Evolutionary conservation across 2,113 vertebrate species (phyloP).

Genomic region (Clarias macrocephalus): DNA sequence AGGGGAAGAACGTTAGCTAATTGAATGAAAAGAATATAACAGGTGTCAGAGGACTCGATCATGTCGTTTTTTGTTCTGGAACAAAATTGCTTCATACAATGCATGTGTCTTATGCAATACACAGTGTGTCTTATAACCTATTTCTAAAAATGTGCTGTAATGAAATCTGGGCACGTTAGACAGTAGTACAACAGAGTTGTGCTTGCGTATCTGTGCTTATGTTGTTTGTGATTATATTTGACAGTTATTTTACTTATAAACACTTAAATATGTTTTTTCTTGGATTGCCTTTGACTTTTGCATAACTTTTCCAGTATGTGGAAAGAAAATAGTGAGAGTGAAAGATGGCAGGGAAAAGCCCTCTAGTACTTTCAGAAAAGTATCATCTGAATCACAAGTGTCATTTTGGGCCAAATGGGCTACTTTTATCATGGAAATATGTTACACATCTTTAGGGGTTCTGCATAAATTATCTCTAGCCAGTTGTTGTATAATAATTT

Average conservation of each 20-base stretch:
- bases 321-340: slow-evolving; percentile 20
- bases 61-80: background rate
- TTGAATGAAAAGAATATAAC: background rate
- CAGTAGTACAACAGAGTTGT: background rate
- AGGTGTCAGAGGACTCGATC: background rate
- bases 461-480: slow-evolving; percentile 1
- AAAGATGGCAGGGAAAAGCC: slow-evolving; percentile 47
- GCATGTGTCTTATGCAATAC: too few species aligned
- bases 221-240: background rate
- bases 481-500: background rate
- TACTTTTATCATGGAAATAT: slow-evolving; percentile 42
- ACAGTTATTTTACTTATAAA: background rate
- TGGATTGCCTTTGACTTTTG: background rate
- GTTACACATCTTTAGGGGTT: slow-evolving; percentile 23
- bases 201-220: background rate
- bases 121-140: background rate
- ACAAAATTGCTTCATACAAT: too few species aligned
- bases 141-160: background rate
- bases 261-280: background rate
- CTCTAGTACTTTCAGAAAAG: slow-evolving; percentile 20
- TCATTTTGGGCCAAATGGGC: slow-evolving; percentile 5
- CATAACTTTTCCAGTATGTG: background rate
- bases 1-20: background rate
- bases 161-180: background rate
- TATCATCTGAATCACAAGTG: slow-evolving; percentile 36